Percentiles rank a stretch among this genome's conserved stretches.
phyloP scores from a whole-genome alignment of 2,113 vertebrate species.

The Recurvirostra avosetta region DNA sequence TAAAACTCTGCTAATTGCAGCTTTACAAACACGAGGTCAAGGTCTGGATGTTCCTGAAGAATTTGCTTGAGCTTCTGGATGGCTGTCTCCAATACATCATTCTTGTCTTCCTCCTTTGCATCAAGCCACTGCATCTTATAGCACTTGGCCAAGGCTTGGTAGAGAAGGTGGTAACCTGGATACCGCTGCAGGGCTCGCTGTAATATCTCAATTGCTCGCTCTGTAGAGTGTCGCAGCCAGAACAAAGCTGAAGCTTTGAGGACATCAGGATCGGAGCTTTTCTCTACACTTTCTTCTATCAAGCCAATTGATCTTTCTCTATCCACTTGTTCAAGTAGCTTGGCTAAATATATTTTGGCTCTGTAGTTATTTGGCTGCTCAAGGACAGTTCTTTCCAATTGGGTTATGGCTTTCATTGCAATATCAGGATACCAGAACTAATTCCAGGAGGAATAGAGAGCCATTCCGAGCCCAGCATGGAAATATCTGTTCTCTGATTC shows the following conservation, averaged over 20 bases:
- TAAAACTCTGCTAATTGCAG: neutral
- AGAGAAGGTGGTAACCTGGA: neutral
- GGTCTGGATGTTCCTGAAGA: neutral
- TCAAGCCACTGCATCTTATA: neutral
- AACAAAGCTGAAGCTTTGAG: neutral
- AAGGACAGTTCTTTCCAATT: neutral
- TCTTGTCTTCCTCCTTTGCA: accelerated
- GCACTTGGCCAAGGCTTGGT: neutral
- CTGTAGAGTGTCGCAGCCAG: accelerated
- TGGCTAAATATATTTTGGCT: neutral
- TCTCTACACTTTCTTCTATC: neutral
- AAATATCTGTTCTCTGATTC: neutral
- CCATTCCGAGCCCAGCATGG: neutral
- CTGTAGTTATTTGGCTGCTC: neutral
- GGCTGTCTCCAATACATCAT: neutral
- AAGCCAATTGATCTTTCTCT: accelerated
- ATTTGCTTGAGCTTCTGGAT: neutral
- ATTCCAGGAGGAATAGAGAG: neutral
- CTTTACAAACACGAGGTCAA: accelerated
- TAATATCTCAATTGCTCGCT: accelerated
- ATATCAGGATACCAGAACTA: neutral
- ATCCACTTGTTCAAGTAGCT: accelerated
- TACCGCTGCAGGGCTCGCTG: neutral
- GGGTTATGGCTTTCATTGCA: neutral
- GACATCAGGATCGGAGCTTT: neutral